Conservation (phyloP, 2,888 invertebrate genomes). For the Crocallis elinguaria region DNA sequence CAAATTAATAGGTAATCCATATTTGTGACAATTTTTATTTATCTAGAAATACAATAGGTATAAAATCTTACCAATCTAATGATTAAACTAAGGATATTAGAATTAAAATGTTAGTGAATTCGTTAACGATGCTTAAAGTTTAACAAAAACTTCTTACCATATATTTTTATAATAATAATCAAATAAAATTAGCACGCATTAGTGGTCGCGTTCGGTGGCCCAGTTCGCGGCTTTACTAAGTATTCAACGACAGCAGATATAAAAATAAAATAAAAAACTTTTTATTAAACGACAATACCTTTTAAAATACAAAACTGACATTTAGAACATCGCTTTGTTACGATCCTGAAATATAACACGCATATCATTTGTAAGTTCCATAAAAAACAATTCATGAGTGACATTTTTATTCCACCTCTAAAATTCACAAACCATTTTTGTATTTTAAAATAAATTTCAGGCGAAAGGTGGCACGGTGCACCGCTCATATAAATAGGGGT, state of each 20-base stretch:
- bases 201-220: too few species aligned
- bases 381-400: constrained; percentile 11
- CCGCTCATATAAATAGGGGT: constrained; percentile 38
- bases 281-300: background rate
- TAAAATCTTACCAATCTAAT: constrained; percentile 10
- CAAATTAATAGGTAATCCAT: background rate
- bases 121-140: too few species aligned
- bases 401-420: constrained; percentile 22
- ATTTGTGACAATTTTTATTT: background rate
- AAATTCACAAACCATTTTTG: constrained; percentile 43
- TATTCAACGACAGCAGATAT: too few species aligned
- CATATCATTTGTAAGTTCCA: constrained; percentile 9
- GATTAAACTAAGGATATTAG: too few species aligned
- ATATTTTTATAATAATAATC: too few species aligned
- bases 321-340: background rate
- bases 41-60: constrained; percentile 7
- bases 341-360: constrained; percentile 4
- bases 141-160: too few species aligned
- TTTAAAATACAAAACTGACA: background rate
- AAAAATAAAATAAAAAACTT: too few species aligned
- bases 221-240: too few species aligned
- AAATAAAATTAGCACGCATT: too few species aligned
- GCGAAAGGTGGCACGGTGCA: constrained; percentile 23
- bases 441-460: constrained; percentile 35
- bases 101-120: too few species aligned